These are phyloP conservation scores for Psophia crepitans DNA, from an alignment of 2,113 vertebrate genomes.

Conservation along the genomic window DNA sequence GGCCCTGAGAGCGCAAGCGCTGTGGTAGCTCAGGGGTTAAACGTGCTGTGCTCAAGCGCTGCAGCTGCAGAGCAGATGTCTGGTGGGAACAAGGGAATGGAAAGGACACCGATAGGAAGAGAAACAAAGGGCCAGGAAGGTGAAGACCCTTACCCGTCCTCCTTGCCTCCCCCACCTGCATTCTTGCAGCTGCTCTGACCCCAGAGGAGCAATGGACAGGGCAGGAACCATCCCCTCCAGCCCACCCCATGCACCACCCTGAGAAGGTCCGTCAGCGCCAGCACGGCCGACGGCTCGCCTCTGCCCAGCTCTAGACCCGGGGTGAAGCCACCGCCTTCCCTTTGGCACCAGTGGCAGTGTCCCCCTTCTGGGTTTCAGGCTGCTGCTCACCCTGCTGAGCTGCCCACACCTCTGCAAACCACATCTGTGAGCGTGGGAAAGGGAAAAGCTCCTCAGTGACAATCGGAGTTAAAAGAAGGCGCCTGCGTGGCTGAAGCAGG, in stretches of 20 bases:
- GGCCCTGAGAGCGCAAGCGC: accelerated
- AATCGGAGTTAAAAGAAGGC: background rate
- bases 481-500: background rate
- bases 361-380: background rate
- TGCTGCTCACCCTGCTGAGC: background rate
- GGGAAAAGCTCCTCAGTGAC: background rate
- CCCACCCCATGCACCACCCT: background rate
- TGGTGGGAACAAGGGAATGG: background rate
- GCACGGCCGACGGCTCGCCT: accelerated
- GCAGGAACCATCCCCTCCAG: background rate
- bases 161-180: background rate
- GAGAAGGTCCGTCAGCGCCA: accelerated
- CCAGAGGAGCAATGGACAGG: background rate
- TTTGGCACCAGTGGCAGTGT: background rate
- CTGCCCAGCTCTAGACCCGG: accelerated
- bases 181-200: background rate
- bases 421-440: accelerated
- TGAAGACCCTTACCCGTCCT: background rate
- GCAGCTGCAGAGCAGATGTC: conserved; percentile 56
- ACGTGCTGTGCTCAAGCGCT: accelerated
- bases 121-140: conserved; percentile 43
- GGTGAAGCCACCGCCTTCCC: background rate
- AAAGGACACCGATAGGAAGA: background rate
- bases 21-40: background rate
- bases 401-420: background rate